phyloP scores from a whole-genome alignment of 2,888 invertebrate species.

The Drosophila demipolita region DNA sequence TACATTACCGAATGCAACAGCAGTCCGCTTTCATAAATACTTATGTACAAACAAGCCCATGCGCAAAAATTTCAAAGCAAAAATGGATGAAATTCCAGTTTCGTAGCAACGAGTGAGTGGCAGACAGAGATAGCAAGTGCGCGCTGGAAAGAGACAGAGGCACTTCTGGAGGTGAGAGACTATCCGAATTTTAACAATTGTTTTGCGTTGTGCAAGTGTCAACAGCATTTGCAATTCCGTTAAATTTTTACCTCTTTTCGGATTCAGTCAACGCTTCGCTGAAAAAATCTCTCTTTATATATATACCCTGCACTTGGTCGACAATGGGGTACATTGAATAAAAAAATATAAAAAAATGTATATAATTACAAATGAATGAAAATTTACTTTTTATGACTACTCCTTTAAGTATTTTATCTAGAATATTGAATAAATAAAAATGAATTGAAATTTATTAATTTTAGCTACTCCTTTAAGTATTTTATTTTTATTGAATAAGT shows the following conservation, averaged over 20 bases:
- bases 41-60: constrained; percentile 27
- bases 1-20: constrained; percentile 26
- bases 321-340: not conserved
- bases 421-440: no score
- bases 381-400: no score
- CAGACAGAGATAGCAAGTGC: not conserved
- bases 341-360: not conserved
- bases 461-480: not conserved
- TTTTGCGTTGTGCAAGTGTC: constrained; percentile 76
- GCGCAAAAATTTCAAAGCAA: not conserved
- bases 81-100: constrained; percentile 24
- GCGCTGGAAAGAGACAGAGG: not conserved
- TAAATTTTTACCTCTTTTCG: constrained; percentile 74
- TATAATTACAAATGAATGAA: not conserved
- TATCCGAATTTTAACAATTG: constrained; percentile 66
- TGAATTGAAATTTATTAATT: not conserved
- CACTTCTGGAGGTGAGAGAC: constrained; percentile 32
- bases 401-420: no score
- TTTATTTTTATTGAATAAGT: no score
- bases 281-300: not conserved
- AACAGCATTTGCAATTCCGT: constrained; percentile 78
- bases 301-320: constrained; percentile 28
- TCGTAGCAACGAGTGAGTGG: not conserved
- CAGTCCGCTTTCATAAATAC: constrained; percentile 38
- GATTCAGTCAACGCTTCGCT: constrained; percentile 52